These are phyloP conservation scores for Nothobranchius kuhntae DNA, from an alignment of 2,113 vertebrate species.

Conservation along the genomic window DNA sequence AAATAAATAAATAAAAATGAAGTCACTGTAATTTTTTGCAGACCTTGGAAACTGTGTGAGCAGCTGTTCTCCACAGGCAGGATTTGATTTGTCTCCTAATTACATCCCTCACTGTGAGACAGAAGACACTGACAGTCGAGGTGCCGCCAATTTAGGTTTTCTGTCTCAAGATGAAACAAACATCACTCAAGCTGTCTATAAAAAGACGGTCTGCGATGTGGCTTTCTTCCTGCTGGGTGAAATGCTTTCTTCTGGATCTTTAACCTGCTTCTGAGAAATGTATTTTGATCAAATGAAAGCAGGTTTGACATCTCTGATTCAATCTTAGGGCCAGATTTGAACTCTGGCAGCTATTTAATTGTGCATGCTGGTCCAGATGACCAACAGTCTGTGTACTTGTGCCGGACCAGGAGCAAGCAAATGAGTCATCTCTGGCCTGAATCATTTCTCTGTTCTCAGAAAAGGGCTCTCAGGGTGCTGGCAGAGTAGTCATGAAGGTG, in stretches of 20 bases:
- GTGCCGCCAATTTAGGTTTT: background rate
- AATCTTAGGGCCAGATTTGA: constrained; percentile 6
- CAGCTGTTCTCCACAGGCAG: constrained; percentile 11
- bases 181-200: background rate
- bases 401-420: constrained; percentile 7
- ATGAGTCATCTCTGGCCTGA: constrained; percentile 27
- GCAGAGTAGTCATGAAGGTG: constrained; percentile 18
- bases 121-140: constrained; percentile 5
- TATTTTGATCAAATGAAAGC: background rate
- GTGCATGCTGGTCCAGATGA: constrained; percentile 19
- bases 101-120: background rate
- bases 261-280: background rate
- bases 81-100: constrained; percentile 21
- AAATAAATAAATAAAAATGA: background rate
- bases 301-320: constrained; percentile 3
- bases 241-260: background rate
- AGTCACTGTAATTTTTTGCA: background rate
- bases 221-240: background rate
- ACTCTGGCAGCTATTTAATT: constrained; percentile 18
- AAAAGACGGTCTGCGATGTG: background rate
- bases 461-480: constrained; percentile 24
- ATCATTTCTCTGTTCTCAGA: constrained; percentile 24
- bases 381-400: constrained; percentile 16
- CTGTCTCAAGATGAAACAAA: constrained; percentile 4
- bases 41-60: background rate